These are phyloP conservation scores for Drosophila bocqueti DNA, from an alignment of 1,140 invertebrate genomes.

Conservation along the genomic window DNA sequence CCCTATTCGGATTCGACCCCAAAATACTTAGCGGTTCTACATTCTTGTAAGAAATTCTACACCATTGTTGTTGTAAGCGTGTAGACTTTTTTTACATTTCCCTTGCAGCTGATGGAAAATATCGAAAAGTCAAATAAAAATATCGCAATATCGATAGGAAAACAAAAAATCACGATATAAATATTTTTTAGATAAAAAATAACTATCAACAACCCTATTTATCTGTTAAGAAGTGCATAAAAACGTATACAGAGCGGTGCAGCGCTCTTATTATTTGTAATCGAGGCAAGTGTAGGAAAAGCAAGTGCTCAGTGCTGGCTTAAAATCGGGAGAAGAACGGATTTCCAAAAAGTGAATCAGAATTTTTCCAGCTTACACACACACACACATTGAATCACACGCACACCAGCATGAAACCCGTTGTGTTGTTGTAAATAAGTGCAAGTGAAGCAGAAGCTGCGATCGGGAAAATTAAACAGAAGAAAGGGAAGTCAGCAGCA, in stretches of 20 bases:
- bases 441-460: constrained; percentile 71
- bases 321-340: constrained; percentile 17
- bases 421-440: constrained; percentile 65
- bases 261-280: neutral
- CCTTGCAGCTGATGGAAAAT: too few relatives aligned
- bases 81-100: too few relatives aligned
- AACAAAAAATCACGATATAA: neutral
- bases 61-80: too few relatives aligned
- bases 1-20: too few relatives aligned
- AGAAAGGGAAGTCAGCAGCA: constrained; percentile 59
- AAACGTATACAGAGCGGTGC: neutral
- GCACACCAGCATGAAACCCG: constrained; percentile 60
- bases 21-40: too few relatives aligned
- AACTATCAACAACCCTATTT: neutral
- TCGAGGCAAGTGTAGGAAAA: neutral
- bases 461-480: constrained; percentile 63
- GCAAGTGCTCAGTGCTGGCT: neutral
- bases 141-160: too few relatives aligned
- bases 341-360: constrained; percentile 69
- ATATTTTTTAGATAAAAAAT: constrained; percentile 4
- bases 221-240: constrained; percentile 17
- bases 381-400: constrained; percentile 31
- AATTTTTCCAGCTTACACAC: constrained; percentile 52
- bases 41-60: too few relatives aligned
- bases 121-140: too few relatives aligned